Conservation (phyloP, 2,888 invertebrate species). For the Drosophila yooni region DNA sequence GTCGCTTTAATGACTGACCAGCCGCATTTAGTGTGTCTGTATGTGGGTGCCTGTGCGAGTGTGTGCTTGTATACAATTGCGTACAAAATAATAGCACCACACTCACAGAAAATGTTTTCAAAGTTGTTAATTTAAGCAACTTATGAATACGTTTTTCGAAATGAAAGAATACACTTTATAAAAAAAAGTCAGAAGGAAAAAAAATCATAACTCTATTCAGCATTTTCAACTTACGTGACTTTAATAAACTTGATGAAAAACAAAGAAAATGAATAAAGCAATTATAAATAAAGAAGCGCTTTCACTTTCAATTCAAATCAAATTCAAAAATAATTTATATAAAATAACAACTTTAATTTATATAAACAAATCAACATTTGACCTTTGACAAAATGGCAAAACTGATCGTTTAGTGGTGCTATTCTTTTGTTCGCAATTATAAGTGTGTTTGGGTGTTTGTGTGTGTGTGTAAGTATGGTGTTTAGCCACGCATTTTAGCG, state of each 20-base stretch:
- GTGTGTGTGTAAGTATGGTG: constrained; percentile 12
- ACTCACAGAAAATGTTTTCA: not conserved
- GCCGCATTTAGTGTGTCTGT: constrained; percentile 11
- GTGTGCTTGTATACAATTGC: not conserved
- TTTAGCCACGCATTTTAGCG: constrained; percentile 47
- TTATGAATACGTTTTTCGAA: not conserved
- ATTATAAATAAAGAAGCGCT: not conserved
- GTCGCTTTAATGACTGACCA: constrained; percentile 47
- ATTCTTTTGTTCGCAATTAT: not conserved
- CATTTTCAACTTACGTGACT: not conserved
- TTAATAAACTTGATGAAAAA: not conserved
- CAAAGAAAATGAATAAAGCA: not conserved
- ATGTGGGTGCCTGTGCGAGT: not conserved
- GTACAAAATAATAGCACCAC: not conserved
- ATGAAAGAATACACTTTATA: not conserved
- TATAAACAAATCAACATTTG: not conserved
- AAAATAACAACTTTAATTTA: not conserved
- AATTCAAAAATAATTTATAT: too few relatives aligned
- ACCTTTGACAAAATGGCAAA: not conserved
- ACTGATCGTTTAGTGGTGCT: not conserved
- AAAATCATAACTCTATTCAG: not conserved
- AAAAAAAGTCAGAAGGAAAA: not conserved
- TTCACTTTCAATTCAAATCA: not conserved
- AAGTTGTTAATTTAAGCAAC: not conserved
- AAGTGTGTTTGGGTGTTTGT: not conserved